Percentiles rank a stretch among this genome's conserved stretches.
Conservation (phyloP, 1,140 invertebrate species). For the Bombus breviceps region DNA sequence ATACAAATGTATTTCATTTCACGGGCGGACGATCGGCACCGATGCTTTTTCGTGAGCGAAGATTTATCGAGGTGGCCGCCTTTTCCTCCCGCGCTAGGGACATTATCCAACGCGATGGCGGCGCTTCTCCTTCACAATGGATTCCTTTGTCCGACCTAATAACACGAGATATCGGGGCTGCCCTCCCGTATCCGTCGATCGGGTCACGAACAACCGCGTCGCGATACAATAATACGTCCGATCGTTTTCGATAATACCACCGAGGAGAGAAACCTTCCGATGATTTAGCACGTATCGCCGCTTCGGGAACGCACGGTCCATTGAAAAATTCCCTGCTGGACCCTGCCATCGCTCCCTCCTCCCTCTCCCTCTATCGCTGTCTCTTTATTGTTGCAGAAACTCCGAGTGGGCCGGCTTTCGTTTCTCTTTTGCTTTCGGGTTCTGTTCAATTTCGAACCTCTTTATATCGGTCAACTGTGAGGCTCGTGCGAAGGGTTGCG, state of each 20-base stretch:
- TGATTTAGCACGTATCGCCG: slow-evolving; percentile 59
- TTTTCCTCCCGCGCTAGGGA: slow-evolving; percentile 43
- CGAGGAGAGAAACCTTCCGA: slow-evolving; percentile 19
- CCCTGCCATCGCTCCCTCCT: background rate
- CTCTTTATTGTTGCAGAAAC: background rate
- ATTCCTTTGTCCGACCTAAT: slow-evolving; percentile 68
- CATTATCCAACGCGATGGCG: slow-evolving; percentile 52
- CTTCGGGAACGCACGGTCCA: background rate
- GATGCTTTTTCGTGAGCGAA: background rate
- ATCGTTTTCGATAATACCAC: slow-evolving; percentile 62
- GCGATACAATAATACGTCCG: slow-evolving; percentile 67
- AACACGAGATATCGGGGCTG: slow-evolving; percentile 60
- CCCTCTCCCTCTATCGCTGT: background rate
- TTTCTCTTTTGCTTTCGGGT: background rate
- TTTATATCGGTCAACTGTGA: slow-evolving; percentile 1
- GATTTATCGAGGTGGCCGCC: slow-evolving; percentile 29
- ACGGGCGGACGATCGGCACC: slow-evolving; percentile 3
- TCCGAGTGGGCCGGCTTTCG: background rate
- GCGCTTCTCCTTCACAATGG: slow-evolving; percentile 53
- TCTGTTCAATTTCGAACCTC: background rate
- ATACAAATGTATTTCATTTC: slow-evolving; percentile 41
- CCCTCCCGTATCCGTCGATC: slow-evolving; percentile 53
- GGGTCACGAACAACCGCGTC: slow-evolving; percentile 65
- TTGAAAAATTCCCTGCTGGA: slow-evolving; percentile 36
- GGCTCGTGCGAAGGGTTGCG: background rate